Evolutionary conservation across 2,888 invertebrate species (phyloP).

Genomic region (Ectemnius lituratus): DNA sequence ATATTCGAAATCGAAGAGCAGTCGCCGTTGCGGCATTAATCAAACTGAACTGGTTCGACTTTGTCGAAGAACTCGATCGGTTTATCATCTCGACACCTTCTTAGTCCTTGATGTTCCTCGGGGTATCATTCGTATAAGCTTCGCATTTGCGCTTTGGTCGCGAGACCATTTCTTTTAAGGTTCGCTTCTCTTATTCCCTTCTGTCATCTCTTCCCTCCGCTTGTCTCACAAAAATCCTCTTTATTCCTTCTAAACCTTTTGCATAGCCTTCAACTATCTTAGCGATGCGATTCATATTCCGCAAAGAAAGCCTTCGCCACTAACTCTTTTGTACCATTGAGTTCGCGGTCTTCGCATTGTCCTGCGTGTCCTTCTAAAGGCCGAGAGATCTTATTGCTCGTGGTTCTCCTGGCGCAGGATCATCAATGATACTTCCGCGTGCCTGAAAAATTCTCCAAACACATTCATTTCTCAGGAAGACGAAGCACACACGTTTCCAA

Average conservation of each 20-base stretch:
- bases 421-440: slow-evolving; percentile 7
- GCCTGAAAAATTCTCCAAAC: neutral
- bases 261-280: neutral
- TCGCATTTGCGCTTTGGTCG: slow-evolving; percentile 11
- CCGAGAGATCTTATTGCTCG: slow-evolving; percentile 25
- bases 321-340: slow-evolving; percentile 6
- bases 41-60: slow-evolving; percentile 19
- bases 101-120: slow-evolving; percentile 11
- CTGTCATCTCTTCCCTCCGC: neutral
- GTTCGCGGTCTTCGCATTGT: slow-evolving; percentile 6
- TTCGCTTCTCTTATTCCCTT: slow-evolving; percentile 1
- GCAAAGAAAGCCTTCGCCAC: neutral
- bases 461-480: neutral
- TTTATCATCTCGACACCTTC: slow-evolving; percentile 48
- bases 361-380: slow-evolving; percentile 11
- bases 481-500: neutral
- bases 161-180: slow-evolving; percentile 11
- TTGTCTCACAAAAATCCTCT: neutral
- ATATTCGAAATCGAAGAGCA: slow-evolving; percentile 19
- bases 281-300: slow-evolving; percentile 11
- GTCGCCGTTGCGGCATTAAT: slow-evolving; percentile 30
- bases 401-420: neutral
- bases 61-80: slow-evolving; percentile 40
- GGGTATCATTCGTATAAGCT: slow-evolving; percentile 13
- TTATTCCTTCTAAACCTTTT: slow-evolving; percentile 9